These are phyloP conservation scores for Dendropsophus ebraccatus DNA, from an alignment of 2,113 vertebrate genomes.

Conservation along the genomic window DNA sequence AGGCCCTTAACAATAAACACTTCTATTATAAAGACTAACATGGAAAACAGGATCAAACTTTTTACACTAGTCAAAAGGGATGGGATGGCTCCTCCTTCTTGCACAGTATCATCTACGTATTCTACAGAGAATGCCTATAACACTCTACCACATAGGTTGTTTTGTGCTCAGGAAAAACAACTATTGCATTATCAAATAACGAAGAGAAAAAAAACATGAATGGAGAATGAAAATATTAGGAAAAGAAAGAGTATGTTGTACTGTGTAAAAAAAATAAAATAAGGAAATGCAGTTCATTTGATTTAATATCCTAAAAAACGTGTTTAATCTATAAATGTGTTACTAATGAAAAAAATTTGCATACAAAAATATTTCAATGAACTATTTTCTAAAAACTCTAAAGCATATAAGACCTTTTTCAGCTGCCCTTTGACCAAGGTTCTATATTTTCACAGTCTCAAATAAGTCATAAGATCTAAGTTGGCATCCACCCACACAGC, in stretches of 20 bases:
- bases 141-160: no score
- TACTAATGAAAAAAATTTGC: conserved; percentile 3
- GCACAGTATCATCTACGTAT: no score
- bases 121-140: no score
- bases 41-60: no score
- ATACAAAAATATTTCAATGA: not conserved
- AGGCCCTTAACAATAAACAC: no score
- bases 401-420: not conserved
- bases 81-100: no score
- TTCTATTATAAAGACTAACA: no score
- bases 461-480: conserved; percentile 35
- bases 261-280: not conserved
- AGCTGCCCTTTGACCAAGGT: not conserved
- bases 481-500: conserved; percentile 28
- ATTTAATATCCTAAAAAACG: not conserved
- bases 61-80: no score
- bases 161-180: no score
- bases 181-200: not conserved
- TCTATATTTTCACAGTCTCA: not conserved
- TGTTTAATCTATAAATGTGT: not conserved
- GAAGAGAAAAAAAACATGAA: not conserved
- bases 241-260: not conserved
- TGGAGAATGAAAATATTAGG: not conserved
- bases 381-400: not conserved
- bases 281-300: no score